A percentile compares a stretch with the other conserved stretches of the same genome.
These are phyloP conservation scores for Dendropsophus ebraccatus DNA, from an alignment of 2,113 vertebrate genomes.

Conservation along the genomic window DNA sequence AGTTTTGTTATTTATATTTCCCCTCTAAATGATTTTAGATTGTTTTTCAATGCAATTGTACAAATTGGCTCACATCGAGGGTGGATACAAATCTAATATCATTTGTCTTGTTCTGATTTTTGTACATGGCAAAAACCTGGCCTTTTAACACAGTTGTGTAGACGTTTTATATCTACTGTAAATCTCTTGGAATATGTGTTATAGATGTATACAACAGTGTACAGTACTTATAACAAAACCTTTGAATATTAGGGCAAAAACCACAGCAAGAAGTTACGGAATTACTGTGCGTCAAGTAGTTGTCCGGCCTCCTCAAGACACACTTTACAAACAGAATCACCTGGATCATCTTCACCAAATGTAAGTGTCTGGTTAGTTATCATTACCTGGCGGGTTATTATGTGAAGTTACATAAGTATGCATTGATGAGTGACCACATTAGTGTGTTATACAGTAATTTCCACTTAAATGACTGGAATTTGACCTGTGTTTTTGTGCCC, in stretches of 20 bases:
- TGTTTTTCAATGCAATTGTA: too few relatives aligned
- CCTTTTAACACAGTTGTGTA: too few relatives aligned
- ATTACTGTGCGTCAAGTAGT: constrained; percentile 94
- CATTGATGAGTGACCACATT: not conserved
- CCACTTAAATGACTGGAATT: too few relatives aligned
- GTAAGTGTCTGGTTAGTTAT: not conserved
- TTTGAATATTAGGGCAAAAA: constrained; percentile 89
- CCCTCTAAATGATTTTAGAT: too few relatives aligned
- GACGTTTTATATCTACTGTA: too few relatives aligned
- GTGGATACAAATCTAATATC: too few relatives aligned
- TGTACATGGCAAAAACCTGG: too few relatives aligned
- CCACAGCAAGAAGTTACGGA: constrained; percentile 95
- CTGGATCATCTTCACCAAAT: constrained; percentile 69
- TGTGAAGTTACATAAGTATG: not conserved
- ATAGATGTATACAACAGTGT: not conserved
- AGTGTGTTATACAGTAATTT: too few relatives aligned
- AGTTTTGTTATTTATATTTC: too few relatives aligned
- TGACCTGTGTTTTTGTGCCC: too few relatives aligned
- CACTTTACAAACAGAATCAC: constrained; percentile 75
- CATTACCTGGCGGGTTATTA: not conserved
- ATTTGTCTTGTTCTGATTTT: too few relatives aligned
- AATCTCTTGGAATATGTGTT: not conserved
- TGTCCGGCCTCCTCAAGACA: constrained; percentile 88
- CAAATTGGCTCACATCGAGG: too few relatives aligned
- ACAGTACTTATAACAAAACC: not conserved